Evolutionary conservation across 2,888 invertebrate genomes (phyloP), one percentile per base, ranked within the genome.

Genomic region (Eilema depressum): DNA sequence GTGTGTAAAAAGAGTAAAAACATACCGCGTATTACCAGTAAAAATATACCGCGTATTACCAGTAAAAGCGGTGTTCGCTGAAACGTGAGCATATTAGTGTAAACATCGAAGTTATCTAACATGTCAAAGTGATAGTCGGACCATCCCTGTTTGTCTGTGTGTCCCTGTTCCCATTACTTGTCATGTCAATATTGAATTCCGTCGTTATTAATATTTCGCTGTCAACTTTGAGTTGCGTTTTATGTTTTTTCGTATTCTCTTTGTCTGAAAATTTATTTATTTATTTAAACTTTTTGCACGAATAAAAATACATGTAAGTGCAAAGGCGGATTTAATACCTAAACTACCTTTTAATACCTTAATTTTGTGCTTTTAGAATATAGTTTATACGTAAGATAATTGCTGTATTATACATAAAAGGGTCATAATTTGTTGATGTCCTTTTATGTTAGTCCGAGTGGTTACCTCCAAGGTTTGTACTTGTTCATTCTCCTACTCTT

Each of bases 171-270:
- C 10, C 69, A 57, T 74, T 71, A 73, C 70, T 74, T 75, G 66
- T 65, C 63, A 26, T 70, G 82, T 74, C 77, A 83, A 79, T 83
- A 78, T 81, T 82, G 73, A 64, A 73, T 76, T 74, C 59, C 47
- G 61, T 33, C 71, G 68, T 74, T 75, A 66, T 77, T 68, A 47
- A 28, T 74, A 70, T 71, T 77, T 77, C 64, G 12, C 2, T 70
- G 57, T 68, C 30, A 28, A 47, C 8, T 61, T 25, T 70, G 26
- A 33, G 11, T 68, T 33, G 8, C 26, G 26, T 26, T 17, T 66
- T 3, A 20, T 11, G 10, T 26, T 59, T 66, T 17, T 59, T 59
- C 25, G 10, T 7, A 0, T 57, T 20, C 25, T 20, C 7, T 28
- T 7, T 37, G 23, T 41, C 23, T n/a, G 8, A 23, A 63, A 33